phyloP scores from a whole-genome alignment of 2,797 vertebrate species.

The Rhinella marina region DNA sequence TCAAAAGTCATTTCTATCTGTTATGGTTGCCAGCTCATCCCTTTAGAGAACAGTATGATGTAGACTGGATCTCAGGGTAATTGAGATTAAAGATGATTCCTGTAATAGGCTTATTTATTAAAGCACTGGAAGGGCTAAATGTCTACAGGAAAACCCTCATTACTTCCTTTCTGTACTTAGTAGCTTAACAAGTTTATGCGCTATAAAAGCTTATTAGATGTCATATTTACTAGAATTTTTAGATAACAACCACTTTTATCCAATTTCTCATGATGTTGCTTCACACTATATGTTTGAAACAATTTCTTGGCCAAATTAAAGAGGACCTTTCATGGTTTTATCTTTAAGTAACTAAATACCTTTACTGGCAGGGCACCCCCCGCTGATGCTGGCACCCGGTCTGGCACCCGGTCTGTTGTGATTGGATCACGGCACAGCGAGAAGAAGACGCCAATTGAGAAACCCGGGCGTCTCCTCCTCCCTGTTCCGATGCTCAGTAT shows the following conservation, averaged over 20 bases:
- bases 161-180: background rate
- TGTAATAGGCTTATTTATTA: conserved; percentile 6
- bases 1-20: background rate
- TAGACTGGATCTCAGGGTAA: background rate
- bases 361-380: too few species aligned
- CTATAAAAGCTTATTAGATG: background rate
- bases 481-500: too few species aligned
- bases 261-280: background rate
- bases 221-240: background rate
- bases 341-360: too few species aligned
- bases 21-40: background rate
- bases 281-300: background rate
- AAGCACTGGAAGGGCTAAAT: background rate
- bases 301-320: background rate
- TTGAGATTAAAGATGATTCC: conserved; percentile 16
- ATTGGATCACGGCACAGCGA: too few species aligned
- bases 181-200: background rate
- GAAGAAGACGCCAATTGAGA: too few species aligned
- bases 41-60: background rate
- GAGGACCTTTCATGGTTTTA: too few species aligned
- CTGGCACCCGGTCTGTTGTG: too few species aligned
- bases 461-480: too few species aligned
- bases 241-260: background rate
- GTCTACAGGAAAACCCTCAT: background rate
- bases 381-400: too few species aligned